Evolutionary conservation across 2,113 vertebrate species (phyloP).

Genomic region (Dunckerocampus dactyliophorus): DNA sequence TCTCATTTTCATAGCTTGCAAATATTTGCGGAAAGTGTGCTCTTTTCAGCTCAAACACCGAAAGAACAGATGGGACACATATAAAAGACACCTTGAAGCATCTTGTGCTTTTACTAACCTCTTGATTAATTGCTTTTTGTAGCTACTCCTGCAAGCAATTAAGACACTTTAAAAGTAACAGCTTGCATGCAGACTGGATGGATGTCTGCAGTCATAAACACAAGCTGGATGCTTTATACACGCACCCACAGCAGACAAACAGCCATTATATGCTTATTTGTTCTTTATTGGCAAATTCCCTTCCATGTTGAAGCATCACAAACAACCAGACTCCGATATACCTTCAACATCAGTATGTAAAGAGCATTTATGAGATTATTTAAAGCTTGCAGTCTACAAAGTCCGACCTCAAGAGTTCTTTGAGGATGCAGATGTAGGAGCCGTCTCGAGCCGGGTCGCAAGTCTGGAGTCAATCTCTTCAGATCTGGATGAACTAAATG

Average conservation of each 20-base stretch:
- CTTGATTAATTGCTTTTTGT: background rate
- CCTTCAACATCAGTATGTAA: constrained; percentile 43
- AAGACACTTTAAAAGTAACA: constrained; percentile 15
- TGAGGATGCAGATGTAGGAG: constrained; percentile 63
- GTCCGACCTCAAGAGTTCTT: constrained; percentile 60
- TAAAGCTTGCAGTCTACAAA: constrained; percentile 65
- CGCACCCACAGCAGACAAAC: constrained; percentile 32
- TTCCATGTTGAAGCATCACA: constrained; percentile 11
- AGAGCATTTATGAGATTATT: constrained; percentile 63
- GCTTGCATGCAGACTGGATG: constrained; percentile 12
- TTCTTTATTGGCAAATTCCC: constrained; percentile 39
- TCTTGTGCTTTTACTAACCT: background rate
- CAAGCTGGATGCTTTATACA: background rate
- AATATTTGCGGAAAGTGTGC: constrained; percentile 24
- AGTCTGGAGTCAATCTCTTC: constrained; percentile 62
- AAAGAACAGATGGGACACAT: background rate
- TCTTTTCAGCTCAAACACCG: background rate
- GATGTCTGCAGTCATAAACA: constrained; percentile 8
- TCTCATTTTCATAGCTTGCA: constrained; percentile 26
- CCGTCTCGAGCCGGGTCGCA: constrained; percentile 2
- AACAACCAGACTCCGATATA: constrained; percentile 12
- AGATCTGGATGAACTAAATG: constrained; percentile 32
- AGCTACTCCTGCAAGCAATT: background rate
- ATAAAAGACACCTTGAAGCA: background rate
- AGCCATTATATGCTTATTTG: constrained; percentile 33